Base-by-base conservation (phyloP, 2,888 invertebrate species). In the Formica aserva region DNA sequence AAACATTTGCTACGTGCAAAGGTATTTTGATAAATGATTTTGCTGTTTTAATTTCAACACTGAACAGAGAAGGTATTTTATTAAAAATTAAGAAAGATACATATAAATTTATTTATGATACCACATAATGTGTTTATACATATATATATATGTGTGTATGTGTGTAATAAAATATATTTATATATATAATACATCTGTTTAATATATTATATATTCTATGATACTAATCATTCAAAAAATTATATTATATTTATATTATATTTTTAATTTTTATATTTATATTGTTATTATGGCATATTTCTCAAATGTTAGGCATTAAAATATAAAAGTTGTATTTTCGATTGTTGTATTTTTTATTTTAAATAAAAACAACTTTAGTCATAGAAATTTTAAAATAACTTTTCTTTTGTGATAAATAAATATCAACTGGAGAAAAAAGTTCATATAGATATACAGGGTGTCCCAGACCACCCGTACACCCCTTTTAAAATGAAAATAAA, bases 41-140 rank as follows among this genome's bases (percentile, higher is more conserved):
- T 87, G 96, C 96, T 69, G 96, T 96, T 87, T 95, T 98, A 69
- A 96, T 99, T 75, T 96, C 97, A 88, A 96, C 97, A 52, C 96
- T 99, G 89, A 99, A 99, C 94, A 96, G 97, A 91, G 98, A 98
- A 94, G 98, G 98, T 13, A 97, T 97, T 95, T 95, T 99, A 87
- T 95, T 99, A 87, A 97, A 98, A 92, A 98, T 98, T 95, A 97
- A 97, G 0, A 96, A 96, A 22, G 96, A 97, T 92, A 95, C 96
- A 74, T 98, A 97, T 92, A 97, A 97, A 95, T 95, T 97, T 83
- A 95, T 96, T 87, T 26, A 57, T 72, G n/a, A 13, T 3, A 95
- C 95, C 41, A 22, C 18, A 48, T 60, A 63, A 74, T 57, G 3
- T 29, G 38, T 63, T 22, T 22, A 67, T 41, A 22, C 22, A 8